These are phyloP conservation scores for Lagria hirta DNA, from an alignment of 2,888 invertebrate species.

Conservation along the genomic window DNA sequence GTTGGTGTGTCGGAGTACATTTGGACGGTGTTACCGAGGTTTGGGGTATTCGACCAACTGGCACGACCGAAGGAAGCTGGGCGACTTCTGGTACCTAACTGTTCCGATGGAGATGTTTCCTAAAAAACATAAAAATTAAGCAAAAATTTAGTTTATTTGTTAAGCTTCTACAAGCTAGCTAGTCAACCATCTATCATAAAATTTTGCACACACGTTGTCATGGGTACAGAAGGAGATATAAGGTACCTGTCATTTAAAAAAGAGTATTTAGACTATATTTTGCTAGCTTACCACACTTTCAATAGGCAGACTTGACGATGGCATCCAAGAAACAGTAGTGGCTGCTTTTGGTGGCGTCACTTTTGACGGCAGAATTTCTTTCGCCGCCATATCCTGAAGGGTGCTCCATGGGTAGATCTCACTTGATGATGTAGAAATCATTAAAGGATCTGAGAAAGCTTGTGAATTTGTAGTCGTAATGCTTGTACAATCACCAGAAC, in stretches of 20 bases:
- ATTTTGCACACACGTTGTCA: no score
- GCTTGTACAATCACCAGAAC: slow-evolving; percentile 55
- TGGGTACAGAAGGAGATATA: neutral
- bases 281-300: slow-evolving; percentile 10
- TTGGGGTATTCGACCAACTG: slow-evolving; percentile 51
- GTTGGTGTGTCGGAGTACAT: slow-evolving; percentile 39
- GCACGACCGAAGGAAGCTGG: slow-evolving; percentile 58
- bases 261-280: neutral
- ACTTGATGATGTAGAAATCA: slow-evolving; percentile 46
- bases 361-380: slow-evolving; percentile 36
- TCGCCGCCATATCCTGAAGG: slow-evolving; percentile 36
- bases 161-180: no score
- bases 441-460: slow-evolving; percentile 39
- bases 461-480: slow-evolving; percentile 36
- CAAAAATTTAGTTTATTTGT: no score
- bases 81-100: slow-evolving; percentile 48
- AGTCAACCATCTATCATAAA: no score
- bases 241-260: neutral
- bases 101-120: slow-evolving; percentile 33
- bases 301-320: slow-evolving; percentile 25
- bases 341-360: slow-evolving; percentile 36
- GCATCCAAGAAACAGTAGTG: slow-evolving; percentile 40
- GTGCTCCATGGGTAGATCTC: slow-evolving; percentile 51
- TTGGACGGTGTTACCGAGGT: slow-evolving; percentile 34
- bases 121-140: no score